Base-by-base conservation (phyloP, 1,140 invertebrate species). In the Rhyzopertha dominica region DNA sequence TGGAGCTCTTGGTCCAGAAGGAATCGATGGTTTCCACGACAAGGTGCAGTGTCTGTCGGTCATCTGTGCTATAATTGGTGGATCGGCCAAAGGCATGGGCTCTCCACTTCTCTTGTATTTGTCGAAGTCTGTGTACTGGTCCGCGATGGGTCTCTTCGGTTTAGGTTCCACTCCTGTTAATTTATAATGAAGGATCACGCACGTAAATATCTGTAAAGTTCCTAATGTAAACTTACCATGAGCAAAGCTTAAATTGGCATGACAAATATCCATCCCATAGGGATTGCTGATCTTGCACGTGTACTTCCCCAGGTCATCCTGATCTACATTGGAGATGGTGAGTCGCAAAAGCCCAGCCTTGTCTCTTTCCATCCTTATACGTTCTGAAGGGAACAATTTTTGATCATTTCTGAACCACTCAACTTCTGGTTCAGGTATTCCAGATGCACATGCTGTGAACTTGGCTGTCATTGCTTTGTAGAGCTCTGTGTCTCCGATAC, bases 1-100 rank as follows among this genome's bases (percentile, higher is more conserved):
- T 0, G 91, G 91, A 47, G 81, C 75, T 26, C 85, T 72, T 0
- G 87, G 84, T 19, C 80, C 81, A 43, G 82, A 74, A 0, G 89
- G 85, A 18, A 93, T 83, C 3, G 90, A 92, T 2, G 93, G 90
- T 54, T 85, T 86, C 94, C 93, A 98, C 0, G 86, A 88, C 5
- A 97, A 69, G 0, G 90, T 90, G 13, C 92, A 74, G 37, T 83
- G 78, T 4, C 86, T 74, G 58, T 92, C 90, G 39, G 84, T 84
- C 84, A 95, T 91, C 7, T 85, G 79, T 5, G 85, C 85, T 51
- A 97, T 90, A 50, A 88, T 86, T 2, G 94, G 94, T 41, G 78
- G 78, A 58, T 95, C 90, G 4, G 88, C 77, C 1, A 95, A 65
- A 1, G 92, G 89, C 56, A 91, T 75, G 4, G 88, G 85, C 25